Percentiles rank a stretch among this genome's conserved stretches.
These are phyloP conservation scores for Xylota sylvarum DNA, from an alignment of 2,888 invertebrate species.

Conservation along the genomic window DNA sequence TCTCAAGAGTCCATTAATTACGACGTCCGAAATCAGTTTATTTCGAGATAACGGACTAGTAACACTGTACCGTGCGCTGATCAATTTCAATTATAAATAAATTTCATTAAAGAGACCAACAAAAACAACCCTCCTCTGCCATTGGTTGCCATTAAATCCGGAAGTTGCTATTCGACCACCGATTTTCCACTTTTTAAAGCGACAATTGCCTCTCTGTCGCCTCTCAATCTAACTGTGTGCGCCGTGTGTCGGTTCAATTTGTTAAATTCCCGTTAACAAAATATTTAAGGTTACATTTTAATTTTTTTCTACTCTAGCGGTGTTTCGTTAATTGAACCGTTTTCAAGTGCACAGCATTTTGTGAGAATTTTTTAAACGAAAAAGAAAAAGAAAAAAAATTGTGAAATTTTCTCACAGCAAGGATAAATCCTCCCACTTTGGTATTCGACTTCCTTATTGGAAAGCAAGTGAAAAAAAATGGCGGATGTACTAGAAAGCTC, in stretches of 20 bases:
- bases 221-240: conserved; percentile 4
- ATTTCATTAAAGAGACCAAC: conserved; percentile 22
- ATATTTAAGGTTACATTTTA: conserved; percentile 6
- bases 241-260: conserved; percentile 33
- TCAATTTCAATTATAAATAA: conserved; percentile 15
- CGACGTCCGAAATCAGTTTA: conserved; percentile 73
- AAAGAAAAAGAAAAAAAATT: conserved; percentile 8
- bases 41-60: conserved; percentile 61
- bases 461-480: conserved; percentile 60
- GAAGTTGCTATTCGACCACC: conserved; percentile 49
- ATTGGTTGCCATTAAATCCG: conserved; percentile 27
- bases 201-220: conserved; percentile 32
- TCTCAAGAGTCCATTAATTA: conserved; percentile 68
- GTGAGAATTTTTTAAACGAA: conserved; percentile 6
- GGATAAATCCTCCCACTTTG: conserved; percentile 18
- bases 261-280: neutral
- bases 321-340: neutral
- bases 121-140: conserved; percentile 17
- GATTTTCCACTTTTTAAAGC: conserved; percentile 51
- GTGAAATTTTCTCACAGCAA: conserved; percentile 40
- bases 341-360: neutral
- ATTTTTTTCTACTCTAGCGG: neutral
- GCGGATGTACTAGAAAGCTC: conserved; percentile 76
- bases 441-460: conserved; percentile 47
- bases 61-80: conserved; percentile 36